A percentile compares a stretch with the other conserved stretches of the same genome.
phyloP scores from a whole-genome alignment of 2,888 invertebrate genomes.

The Hyposoter didymator region DNA sequence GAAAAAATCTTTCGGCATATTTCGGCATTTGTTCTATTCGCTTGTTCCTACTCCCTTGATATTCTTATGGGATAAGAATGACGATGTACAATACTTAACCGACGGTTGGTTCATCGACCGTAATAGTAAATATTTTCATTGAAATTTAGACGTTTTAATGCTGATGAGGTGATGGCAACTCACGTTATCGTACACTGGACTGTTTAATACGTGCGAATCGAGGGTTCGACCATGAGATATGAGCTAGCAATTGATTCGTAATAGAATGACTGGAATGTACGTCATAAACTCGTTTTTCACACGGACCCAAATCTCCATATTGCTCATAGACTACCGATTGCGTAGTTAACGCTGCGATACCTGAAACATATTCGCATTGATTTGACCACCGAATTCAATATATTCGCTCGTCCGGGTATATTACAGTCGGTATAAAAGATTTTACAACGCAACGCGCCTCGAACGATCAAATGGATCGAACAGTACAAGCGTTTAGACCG shows the following conservation, averaged over 20 bases:
- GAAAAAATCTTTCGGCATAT: neutral
- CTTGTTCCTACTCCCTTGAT: neutral
- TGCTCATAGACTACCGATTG: neutral
- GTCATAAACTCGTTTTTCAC: constrained; percentile 1
- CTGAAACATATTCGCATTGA: neutral
- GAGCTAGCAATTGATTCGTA: neutral
- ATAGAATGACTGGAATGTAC: neutral
- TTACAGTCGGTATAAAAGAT: neutral
- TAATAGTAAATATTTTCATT: neutral
- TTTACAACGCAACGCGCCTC: neutral
- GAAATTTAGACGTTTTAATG: neutral
- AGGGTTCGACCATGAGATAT: neutral
- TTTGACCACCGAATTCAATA: neutral
- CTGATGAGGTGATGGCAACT: neutral
- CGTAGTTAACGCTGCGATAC: neutral
- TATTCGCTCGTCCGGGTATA: neutral
- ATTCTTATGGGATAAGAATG: neutral
- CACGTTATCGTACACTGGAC: neutral
- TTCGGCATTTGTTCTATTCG: neutral
- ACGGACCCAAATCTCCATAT: neutral
- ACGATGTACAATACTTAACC: neutral
- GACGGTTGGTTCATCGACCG: neutral
- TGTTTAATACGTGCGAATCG: neutral
- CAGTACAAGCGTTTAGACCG: neutral
- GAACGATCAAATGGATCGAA: neutral